These are phyloP conservation scores for Eleginops maclovinus DNA, from an alignment of 2,113 vertebrate species.

Conservation along the genomic window DNA sequence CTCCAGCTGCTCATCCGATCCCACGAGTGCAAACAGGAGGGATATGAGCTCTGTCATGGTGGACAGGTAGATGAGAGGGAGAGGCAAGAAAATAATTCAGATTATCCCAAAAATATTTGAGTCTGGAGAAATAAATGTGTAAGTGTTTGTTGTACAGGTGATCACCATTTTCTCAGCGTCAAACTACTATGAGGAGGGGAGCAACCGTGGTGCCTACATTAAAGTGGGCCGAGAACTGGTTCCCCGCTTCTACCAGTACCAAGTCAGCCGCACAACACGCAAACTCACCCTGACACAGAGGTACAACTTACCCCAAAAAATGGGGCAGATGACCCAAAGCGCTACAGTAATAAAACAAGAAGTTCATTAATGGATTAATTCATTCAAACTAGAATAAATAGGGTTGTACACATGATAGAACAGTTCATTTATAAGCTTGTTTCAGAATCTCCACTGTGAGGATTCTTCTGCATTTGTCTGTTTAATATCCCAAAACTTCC, in stretches of 20 bases:
- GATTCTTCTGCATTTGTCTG: not conserved
- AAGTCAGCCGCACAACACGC: conserved; percentile 86
- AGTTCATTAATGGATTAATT: not conserved
- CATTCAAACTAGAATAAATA: not conserved
- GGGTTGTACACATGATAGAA: not conserved
- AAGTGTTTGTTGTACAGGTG: conserved; percentile 82
- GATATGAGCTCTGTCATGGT: conserved; percentile 92
- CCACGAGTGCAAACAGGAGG: conserved; percentile 95
- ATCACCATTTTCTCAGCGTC: conserved; percentile 98
- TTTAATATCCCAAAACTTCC: not conserved
- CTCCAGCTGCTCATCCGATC: conserved; percentile 94
- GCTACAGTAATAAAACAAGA: not conserved
- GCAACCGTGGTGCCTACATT: conserved; percentile 95
- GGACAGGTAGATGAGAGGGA: conserved; percentile 86
- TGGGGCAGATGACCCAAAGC: not conserved
- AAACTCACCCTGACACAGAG: conserved; percentile 88
- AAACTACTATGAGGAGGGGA: conserved; percentile 97
- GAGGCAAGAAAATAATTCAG: not conserved
- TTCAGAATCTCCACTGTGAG: not conserved
- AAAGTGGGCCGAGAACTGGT: conserved; percentile 86
- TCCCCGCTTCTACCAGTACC: conserved; percentile 93
- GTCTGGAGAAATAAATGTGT: not conserved
- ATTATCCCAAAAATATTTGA: not conserved
- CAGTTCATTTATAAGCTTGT: not conserved
- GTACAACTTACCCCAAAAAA: conserved; percentile 69